Percentiles rank a stretch among this genome's conserved stretches.
phyloP scores from a whole-genome alignment of 1,140 invertebrate species.

The Ditylenchus dipsaci region DNA sequence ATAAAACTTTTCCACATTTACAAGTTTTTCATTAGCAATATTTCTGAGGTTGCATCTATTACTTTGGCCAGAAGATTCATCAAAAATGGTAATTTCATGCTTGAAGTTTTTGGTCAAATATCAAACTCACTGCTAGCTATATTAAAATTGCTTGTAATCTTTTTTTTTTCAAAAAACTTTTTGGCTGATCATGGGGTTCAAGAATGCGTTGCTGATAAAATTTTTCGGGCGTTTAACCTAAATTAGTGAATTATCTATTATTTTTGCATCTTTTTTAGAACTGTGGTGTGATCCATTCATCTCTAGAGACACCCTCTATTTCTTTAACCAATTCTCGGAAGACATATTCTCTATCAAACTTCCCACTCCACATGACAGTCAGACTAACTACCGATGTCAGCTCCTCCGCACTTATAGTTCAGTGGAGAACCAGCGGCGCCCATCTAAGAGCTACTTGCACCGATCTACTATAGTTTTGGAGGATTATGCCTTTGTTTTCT shows the following conservation, averaged over 20 bases:
- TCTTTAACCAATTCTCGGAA: slow-evolving; percentile 27
- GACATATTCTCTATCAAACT: slow-evolving; percentile 16
- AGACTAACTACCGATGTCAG: neutral
- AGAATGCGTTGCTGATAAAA: neutral
- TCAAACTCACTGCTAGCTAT: neutral
- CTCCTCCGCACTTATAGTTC: neutral
- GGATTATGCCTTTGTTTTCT: slow-evolving; percentile 27
- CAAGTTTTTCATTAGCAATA: slow-evolving; percentile 14
- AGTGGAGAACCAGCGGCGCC: slow-evolving; percentile 4
- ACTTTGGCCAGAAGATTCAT: neutral
- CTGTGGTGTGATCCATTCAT: slow-evolving; percentile 37
- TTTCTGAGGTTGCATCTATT: neutral
- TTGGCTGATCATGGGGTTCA: neutral
- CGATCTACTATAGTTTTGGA: slow-evolving; percentile 21
- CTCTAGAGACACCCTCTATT: slow-evolving; percentile 26
- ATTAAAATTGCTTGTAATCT: neutral
- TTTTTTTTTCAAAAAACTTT: neutral
- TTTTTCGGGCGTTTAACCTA: no score
- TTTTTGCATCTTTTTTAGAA: slow-evolving; percentile 8
- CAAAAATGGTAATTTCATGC: slow-evolving; percentile 4
- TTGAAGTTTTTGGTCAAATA: neutral
- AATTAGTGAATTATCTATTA: no score
- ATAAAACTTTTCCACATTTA: slow-evolving; percentile 19
- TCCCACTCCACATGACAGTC: neutral
- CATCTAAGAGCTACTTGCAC: neutral